Conservation (phyloP, 1,140 invertebrate species). For the Lethrus apterus region DNA sequence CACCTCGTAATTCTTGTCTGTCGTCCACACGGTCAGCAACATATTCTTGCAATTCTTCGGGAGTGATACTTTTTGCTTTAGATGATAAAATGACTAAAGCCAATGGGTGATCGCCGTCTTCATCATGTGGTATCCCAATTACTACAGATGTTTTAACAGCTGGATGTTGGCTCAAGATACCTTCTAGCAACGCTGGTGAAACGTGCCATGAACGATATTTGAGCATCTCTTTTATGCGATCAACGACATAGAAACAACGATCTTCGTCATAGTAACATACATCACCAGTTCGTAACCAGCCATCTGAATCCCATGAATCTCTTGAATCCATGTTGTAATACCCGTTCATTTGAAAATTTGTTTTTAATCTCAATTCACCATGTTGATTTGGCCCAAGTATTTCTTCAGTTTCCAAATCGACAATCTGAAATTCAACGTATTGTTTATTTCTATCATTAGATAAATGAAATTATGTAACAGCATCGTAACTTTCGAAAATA, state of each 20-base stretch:
- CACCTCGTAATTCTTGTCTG: constrained; percentile 46
- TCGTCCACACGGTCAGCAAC: constrained; percentile 5
- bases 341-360: constrained; percentile 46
- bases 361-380: constrained; percentile 52
- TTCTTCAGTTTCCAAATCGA: constrained; percentile 43
- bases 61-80: background rate
- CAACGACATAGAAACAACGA: constrained; percentile 57
- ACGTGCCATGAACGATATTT: constrained; percentile 57
- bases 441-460: too few species aligned
- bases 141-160: constrained; percentile 60
- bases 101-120: constrained; percentile 55
- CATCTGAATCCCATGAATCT: constrained; percentile 51
- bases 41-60: constrained; percentile 1
- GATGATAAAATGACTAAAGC: constrained; percentile 52
- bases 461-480: too few species aligned
- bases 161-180: constrained; percentile 54
- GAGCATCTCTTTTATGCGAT: constrained; percentile 67
- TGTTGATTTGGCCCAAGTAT: constrained; percentile 42
- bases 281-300: constrained; percentile 62
- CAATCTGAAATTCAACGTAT: too few species aligned
- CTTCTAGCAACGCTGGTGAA: constrained; percentile 53
- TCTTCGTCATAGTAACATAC: constrained; percentile 60
- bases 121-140: constrained; percentile 55
- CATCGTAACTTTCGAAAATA: too few species aligned
- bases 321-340: constrained; percentile 43